Percentiles rank a stretch among this genome's conserved stretches.
phyloP scores from a whole-genome alignment of 2,888 invertebrate genomes.

The Drosophila longiperda region DNA sequence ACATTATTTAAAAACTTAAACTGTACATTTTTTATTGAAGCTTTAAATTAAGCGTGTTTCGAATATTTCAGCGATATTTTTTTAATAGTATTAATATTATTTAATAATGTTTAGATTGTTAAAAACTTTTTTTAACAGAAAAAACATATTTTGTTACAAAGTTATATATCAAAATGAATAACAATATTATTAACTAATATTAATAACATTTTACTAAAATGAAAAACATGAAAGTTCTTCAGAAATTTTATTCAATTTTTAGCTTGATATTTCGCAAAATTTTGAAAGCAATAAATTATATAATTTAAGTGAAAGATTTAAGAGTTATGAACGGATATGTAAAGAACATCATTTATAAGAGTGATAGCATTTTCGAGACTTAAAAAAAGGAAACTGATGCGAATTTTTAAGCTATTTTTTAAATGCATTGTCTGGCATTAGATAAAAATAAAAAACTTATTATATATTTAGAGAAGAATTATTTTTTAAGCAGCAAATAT shows the following conservation, averaged over 20 bases:
- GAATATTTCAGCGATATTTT: not conserved
- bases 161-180: not conserved
- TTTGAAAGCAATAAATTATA: no score
- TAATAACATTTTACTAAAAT: not conserved
- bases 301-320: not conserved
- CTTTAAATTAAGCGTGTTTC: not conserved
- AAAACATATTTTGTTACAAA: not conserved
- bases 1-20: conserved; percentile 57
- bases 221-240: not conserved
- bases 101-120: no score
- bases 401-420: no score
- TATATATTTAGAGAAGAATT: no score
- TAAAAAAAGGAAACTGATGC: no score
- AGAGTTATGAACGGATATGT: not conserved
- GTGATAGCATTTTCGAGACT: no score
- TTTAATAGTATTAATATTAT: not conserved
- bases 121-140: not conserved
- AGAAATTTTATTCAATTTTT: not conserved
- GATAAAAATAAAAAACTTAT: no score
- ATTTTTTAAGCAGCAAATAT: no score
- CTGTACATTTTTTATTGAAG: not conserved
- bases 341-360: no score
- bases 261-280: not conserved
- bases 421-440: no score
- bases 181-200: not conserved